These are phyloP conservation scores for Dolomedes plantarius DNA, from an alignment of 2,888 invertebrate genomes.

Conservation along the genomic window DNA sequence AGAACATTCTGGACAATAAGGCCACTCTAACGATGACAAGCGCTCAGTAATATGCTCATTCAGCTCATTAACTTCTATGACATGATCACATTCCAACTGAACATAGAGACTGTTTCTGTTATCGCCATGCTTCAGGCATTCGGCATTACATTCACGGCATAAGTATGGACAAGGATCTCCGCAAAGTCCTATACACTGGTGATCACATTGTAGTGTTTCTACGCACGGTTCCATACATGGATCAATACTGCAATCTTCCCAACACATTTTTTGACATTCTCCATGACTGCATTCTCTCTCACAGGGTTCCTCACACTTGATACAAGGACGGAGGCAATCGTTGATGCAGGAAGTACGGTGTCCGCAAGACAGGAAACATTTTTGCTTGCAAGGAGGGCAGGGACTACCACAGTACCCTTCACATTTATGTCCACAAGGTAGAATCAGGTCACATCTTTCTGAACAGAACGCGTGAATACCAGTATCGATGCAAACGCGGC, in stretches of 20 bases:
- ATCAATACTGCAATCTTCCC: constrained; percentile 76
- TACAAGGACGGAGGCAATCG: constrained; percentile 75
- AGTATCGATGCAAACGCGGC: constrained; percentile 76
- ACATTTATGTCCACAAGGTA: constrained; percentile 77
- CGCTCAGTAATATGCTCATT: constrained; percentile 25
- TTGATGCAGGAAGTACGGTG: constrained; percentile 75
- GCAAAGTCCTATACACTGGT: constrained; percentile 83
- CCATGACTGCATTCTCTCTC: constrained; percentile 25
- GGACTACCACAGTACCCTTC: constrained; percentile 75
- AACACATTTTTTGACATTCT: constrained; percentile 74
- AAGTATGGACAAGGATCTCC: constrained; percentile 83
- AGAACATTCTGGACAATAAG: constrained; percentile 43
- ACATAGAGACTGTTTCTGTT: constrained; percentile 74
- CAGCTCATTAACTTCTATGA: constrained; percentile 75
- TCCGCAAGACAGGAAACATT: constrained; percentile 75
- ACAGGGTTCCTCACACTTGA: constrained; percentile 74
- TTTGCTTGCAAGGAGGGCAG: constrained; percentile 76
- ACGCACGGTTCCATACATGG: constrained; percentile 76
- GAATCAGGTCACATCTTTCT: constrained; percentile 75
- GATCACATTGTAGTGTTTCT: constrained; percentile 79
- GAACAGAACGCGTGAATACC: constrained; percentile 76
- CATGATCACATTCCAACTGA: constrained; percentile 75
- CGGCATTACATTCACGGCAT: constrained; percentile 80
- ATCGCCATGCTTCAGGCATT: constrained; percentile 74
- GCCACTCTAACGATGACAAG: constrained; percentile 40